A percentile compares a stretch with the other conserved stretches of the same genome.
These are phyloP conservation scores for Drosophila biarmipes DNA, from an alignment of 1,140 invertebrate genomes.

Conservation along the genomic window DNA sequence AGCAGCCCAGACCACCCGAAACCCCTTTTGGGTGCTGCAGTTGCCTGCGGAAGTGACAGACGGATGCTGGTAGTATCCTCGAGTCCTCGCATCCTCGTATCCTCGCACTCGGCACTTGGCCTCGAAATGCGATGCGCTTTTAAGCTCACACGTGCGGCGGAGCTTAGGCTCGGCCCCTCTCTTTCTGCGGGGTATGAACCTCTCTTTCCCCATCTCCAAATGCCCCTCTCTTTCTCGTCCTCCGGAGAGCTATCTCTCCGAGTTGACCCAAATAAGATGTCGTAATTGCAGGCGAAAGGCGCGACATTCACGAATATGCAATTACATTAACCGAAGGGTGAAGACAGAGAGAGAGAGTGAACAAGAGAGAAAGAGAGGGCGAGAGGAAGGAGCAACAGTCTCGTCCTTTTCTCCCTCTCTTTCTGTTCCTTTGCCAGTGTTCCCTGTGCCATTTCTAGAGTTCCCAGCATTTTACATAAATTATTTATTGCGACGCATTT, in stretches of 20 bases:
- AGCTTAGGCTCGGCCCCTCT: constrained; percentile 42
- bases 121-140: constrained; percentile 80
- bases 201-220: neutral
- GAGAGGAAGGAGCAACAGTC: constrained; percentile 55
- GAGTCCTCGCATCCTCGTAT: constrained; percentile 21
- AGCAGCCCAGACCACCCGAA: constrained; percentile 1
- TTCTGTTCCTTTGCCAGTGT: constrained; percentile 18
- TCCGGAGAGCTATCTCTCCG: constrained; percentile 37
- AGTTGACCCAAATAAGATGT: constrained; percentile 81
- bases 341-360: constrained; percentile 12
- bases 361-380: constrained; percentile 8
- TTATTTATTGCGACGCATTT: constrained; percentile 79
- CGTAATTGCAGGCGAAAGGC: constrained; percentile 77
- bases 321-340: constrained; percentile 61
- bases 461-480: constrained; percentile 49
- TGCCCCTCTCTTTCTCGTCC: constrained; percentile 18
- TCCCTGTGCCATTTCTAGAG: constrained; percentile 37
- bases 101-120: constrained; percentile 59
- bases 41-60: constrained; percentile 65
- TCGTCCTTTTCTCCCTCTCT: constrained; percentile 19
- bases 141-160: constrained; percentile 76
- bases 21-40: constrained; percentile 27
- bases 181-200: constrained; percentile 6
- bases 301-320: constrained; percentile 73
- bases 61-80: constrained; percentile 49